Base-by-base conservation (phyloP, 2,888 invertebrate species). In the Galerucella calmariensis region DNA sequence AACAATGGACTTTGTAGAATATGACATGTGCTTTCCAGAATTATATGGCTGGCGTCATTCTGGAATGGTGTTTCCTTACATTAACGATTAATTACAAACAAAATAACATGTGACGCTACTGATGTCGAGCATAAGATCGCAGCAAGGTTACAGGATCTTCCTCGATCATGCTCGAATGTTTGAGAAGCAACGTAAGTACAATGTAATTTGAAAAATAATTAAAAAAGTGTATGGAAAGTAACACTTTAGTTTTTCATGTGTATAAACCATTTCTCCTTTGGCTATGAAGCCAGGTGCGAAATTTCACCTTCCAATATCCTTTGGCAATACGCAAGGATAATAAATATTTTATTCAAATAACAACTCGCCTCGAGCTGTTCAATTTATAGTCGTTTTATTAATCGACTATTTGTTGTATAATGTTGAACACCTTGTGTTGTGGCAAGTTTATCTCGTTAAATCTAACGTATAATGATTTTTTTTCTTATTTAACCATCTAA, bases 341-440 rank as follows among this genome's bases (percentile, higher is more conserved):
- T 62, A 62, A 62, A 62, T 62, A 56, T 62, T 41, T 62, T 62
- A 62, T 62, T 62, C 62, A 62, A 62, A 62, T 62, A 62, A 41
- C 62, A 41, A 62, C 14, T 14, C 61, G 62, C 62, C 20, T 41
- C 35, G 35, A 16, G 62, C 62, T 1, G n/a, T 62, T n/a, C 62
- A 11, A 62, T 62, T 62, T 62, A 62, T 62, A 62, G 62, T 35
- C 14, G 62, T 62, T 41, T n/a, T 35, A 27, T 62, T 62, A 62
- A 62, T 41, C 62, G 35, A 41, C 62, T 62, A 62, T 62, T 62
- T 62, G 35, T 62, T 62, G 62, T 62, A 62, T 62, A 56, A 62
- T 41, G 62, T 62, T 62, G 41, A 62, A 62, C 62, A 62, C 62
- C 62, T 41, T 27, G 61, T 35, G 41, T 41, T 27, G 61, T 35